These are phyloP conservation scores for Sphenodon punctatus DNA, from an alignment of 2,797 vertebrate species.

Conservation along the genomic window DNA sequence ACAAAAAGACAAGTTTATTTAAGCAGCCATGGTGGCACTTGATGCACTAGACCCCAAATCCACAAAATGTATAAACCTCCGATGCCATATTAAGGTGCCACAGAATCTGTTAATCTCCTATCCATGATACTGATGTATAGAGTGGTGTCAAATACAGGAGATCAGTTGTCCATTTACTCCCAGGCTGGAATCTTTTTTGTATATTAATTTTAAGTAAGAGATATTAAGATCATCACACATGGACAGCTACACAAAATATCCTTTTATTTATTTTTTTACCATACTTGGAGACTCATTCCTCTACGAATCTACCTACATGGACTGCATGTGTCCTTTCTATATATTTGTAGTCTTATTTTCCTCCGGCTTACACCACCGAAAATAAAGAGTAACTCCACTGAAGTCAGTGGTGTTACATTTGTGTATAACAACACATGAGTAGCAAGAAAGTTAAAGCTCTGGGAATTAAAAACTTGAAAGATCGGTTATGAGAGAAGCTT, in stretches of 20 bases:
- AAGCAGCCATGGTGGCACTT: conserved; percentile 31
- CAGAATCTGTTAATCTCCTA: conserved; percentile 7
- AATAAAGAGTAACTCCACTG: conserved; percentile 30
- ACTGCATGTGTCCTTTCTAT: too few relatives aligned
- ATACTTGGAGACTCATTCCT: neutral
- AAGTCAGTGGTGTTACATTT: conserved; percentile 9
- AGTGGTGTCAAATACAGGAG: neutral
- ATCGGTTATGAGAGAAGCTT: conserved; percentile 54
- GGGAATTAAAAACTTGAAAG: conserved; percentile 61
- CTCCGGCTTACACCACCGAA: neutral
- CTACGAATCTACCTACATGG: neutral
- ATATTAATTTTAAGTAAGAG: conserved; percentile 2
- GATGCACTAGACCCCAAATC: conserved; percentile 43
- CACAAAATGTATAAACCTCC: conserved; percentile 21
- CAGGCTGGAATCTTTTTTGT: neutral
- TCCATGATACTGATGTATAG: accelerated
- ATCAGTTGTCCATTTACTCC: neutral
- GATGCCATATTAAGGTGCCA: neutral
- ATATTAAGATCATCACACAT: neutral
- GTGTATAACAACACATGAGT: conserved; percentile 51
- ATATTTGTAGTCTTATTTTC: neutral
- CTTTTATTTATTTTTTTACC: neutral
- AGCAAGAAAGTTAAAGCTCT: conserved; percentile 37
- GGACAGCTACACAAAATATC: neutral
- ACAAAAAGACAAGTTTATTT: conserved; percentile 44